Evolutionary conservation across 1,140 invertebrate genomes (phyloP).

Genomic region (Diprion similis): DNA sequence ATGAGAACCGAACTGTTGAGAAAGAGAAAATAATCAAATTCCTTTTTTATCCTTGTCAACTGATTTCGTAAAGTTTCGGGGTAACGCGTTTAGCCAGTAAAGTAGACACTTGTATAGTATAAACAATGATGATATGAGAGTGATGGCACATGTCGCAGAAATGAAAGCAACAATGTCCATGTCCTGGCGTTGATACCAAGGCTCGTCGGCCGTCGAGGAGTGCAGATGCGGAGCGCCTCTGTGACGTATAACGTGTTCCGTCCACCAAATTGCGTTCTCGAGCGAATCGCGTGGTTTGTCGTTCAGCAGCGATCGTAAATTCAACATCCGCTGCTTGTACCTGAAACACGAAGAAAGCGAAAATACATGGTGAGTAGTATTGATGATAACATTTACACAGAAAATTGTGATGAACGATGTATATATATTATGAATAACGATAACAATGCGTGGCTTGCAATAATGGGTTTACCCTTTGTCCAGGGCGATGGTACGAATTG

Average conservation of each 20-base stretch:
- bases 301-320: constrained; percentile 38
- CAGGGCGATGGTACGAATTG: no score
- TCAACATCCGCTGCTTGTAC: constrained; percentile 45
- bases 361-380: no score
- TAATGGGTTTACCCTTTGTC: no score
- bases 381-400: no score
- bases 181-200: constrained; percentile 49
- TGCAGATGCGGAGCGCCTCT: constrained; percentile 59
- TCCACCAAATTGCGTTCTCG: constrained; percentile 63
- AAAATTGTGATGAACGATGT: no score
- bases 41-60: no score
- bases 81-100: no score
- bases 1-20: no score
- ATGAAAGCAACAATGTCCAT: constrained; percentile 43
- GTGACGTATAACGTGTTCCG: constrained; percentile 64
- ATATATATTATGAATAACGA: no score
- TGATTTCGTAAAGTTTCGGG: no score
- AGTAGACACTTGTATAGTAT: background rate
- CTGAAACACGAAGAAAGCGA: constrained; percentile 29
- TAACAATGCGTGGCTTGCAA: no score
- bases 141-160: background rate
- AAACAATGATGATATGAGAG: background rate
- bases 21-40: no score
- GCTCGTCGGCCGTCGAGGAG: constrained; percentile 44
- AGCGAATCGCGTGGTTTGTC: constrained; percentile 56